phyloP scores from a whole-genome alignment of 1,140 invertebrate species.

The Venustaconcha ellipsiformis region DNA sequence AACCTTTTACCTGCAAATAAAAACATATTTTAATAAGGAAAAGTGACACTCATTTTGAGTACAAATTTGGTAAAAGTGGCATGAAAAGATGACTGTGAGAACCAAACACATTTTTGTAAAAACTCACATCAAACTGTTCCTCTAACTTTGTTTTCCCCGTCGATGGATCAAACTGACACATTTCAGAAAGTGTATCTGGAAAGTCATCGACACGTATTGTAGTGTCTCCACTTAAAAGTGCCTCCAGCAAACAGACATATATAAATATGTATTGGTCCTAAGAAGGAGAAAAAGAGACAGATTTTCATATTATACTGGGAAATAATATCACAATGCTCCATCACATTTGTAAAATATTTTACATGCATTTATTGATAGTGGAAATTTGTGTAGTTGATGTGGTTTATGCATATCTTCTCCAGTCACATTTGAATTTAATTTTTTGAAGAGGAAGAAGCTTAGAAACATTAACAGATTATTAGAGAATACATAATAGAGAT shows the following conservation, averaged over 20 bases:
- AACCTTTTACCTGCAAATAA: no score
- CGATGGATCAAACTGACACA: constrained; percentile 52
- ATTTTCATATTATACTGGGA: neutral
- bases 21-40: neutral
- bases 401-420: neutral
- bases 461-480: no score
- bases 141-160: constrained; percentile 60
- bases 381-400: neutral
- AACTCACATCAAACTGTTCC: constrained; percentile 61
- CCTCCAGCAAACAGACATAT: constrained; percentile 93
- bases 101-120: constrained; percentile 4
- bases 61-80: neutral
- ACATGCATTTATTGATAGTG: neutral
- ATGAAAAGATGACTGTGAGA: neutral
- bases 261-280: constrained; percentile 97
- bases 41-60: neutral
- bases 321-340: neutral
- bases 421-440: neutral
- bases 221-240: constrained; percentile 93
- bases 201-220: constrained; percentile 48
- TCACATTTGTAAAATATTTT: neutral
- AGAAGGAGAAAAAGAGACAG: neutral
- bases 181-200: constrained; percentile 45
- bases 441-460: no score
- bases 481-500: no score